Percentiles rank a stretch among this genome's conserved stretches.
Evolutionary conservation across 2,113 vertebrate species (phyloP).

Genomic region (Podocnemis expansa): DNA sequence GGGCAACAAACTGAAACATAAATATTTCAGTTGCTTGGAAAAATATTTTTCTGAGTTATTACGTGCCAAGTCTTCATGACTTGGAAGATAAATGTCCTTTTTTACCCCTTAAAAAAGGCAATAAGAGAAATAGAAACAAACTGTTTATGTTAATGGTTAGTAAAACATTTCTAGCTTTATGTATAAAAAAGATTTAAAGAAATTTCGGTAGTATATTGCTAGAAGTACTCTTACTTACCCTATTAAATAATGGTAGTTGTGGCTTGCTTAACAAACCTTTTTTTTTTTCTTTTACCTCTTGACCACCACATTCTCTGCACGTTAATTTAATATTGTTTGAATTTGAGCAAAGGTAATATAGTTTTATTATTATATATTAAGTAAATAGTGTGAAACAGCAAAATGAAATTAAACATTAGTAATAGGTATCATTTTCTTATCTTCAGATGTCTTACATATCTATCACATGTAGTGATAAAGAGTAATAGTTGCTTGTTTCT

Average conservation of each 20-base stretch:
- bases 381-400: background rate
- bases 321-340: background rate
- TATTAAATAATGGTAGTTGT: slow-evolving; percentile 1
- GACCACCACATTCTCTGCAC: background rate
- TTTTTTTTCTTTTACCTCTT: background rate
- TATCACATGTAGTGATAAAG: background rate
- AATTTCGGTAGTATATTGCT: slow-evolving; percentile 6
- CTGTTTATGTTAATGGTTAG: slow-evolving; percentile 54
- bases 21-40: slow-evolving; percentile 57
- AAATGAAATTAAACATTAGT: background rate
- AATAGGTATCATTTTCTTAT: background rate
- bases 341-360: background rate
- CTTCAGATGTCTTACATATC: background rate
- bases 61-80: slow-evolving; percentile 57
- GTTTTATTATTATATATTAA: background rate
- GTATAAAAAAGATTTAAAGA: background rate
- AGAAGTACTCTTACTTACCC: background rate
- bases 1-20: slow-evolving; percentile 48
- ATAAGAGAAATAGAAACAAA: slow-evolving; percentile 10
- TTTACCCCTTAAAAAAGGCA: background rate
- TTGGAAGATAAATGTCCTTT: slow-evolving; percentile 57
- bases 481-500: background rate
- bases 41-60: slow-evolving; percentile 53
- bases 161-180: slow-evolving; percentile 17
- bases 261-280: background rate